Evolutionary conservation across 37 sponge, comb jelly and placozoan species (phyloP), one percentile per base, ranked within the genome.

Genomic region (Dysidea cf. avara): DNA sequence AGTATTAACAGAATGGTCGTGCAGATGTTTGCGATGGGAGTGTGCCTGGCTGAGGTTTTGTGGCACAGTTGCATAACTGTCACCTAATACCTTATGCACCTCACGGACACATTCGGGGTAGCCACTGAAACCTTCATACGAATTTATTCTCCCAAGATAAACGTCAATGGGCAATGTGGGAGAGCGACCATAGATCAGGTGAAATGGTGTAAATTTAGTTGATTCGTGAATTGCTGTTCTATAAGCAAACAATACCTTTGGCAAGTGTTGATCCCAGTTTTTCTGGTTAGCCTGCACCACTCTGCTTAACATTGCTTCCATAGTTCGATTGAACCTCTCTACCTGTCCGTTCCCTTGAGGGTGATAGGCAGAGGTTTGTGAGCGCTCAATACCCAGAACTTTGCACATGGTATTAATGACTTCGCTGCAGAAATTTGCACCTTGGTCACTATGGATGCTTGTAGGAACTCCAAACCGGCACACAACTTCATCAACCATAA

Each of bases 251-350:
- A 69, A 36, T 13, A 49, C 54, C 35, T 66, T 68, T 34, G 63
- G 69, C 37, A 79, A 17, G 53, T 69, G 40, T 17, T 20, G 61
- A 51, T 80, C 81, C 81, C 72, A 80, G 64, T 80, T 65, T 48
- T 31, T 34, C 54, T 80, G 81, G 39, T 80, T 70, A 35, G 60
- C 72, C 20, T 58, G 24, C 9, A 80, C 72, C 12, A 80, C 72
- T 39, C 71, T 80, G 49, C 72, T 58, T 40, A 80, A 40, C 81
- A 80, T 80, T 32, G 53, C 36, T 37, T 73, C 67, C 34, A 82
- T 38, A 16, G 75, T 82, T 28, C 61, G 65, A 51, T 82, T 82
- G 32, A 79, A 69, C n/a, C n/a, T n/a, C n/a, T n/a, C n/a, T n/a
- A n/a, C n/a, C n/a, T n/a, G n/a, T n/a, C n/a, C n/a, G n/a, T n/a